Evolutionary conservation across 1,140 invertebrate species (phyloP), one percentile per base, ranked within the genome.

Genomic region (Pogonus chalceus): DNA sequence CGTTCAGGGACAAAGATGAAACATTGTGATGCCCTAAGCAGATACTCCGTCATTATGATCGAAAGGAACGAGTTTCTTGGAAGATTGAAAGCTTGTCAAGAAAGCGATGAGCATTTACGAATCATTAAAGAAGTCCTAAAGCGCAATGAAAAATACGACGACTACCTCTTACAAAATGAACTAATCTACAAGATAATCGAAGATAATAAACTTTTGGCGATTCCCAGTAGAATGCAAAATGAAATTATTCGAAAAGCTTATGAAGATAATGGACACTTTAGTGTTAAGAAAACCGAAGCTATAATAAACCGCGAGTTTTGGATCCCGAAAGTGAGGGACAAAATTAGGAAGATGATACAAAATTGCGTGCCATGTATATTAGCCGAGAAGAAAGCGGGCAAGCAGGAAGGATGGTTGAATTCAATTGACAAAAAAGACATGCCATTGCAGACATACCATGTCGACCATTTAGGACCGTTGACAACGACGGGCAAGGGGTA

Each of bases 1-100:
- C 54, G 68, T 53, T 52, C 51, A 22, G 69, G 69, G 21, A 56
- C 20, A 1, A 49, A 58, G 20, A 71, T 75, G 65, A 65, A 65
- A 52, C 72, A 75, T 56, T 67, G 68, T 1, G 71, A 76, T 51
- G 68, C 70, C 0, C 49, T 75, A 0, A 73, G 69, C 39, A 58
- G 70, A 52, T 60, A 66, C 37, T 67, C 67, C 16, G 59, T 62
- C 1, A 53, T 61, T 22, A 55, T 60, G 46, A 54, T 59, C n/a
- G n/a, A n/a, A n/a, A n/a, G n/a, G n/a, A n/a, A n/a, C n/a, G n/a
- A n/a, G n/a, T n/a, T n/a, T n/a, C n/a, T n/a, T n/a, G n/a, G n/a
- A n/a, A n/a, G n/a, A n/a, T n/a, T n/a, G n/a, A n/a, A n/a, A n/a
- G n/a, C n/a, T n/a, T n/a, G n/a, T n/a, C 62, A 63, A 58, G 49